phyloP scores from a whole-genome alignment of 2,797 vertebrate species.

The Botia almorhae region DNA sequence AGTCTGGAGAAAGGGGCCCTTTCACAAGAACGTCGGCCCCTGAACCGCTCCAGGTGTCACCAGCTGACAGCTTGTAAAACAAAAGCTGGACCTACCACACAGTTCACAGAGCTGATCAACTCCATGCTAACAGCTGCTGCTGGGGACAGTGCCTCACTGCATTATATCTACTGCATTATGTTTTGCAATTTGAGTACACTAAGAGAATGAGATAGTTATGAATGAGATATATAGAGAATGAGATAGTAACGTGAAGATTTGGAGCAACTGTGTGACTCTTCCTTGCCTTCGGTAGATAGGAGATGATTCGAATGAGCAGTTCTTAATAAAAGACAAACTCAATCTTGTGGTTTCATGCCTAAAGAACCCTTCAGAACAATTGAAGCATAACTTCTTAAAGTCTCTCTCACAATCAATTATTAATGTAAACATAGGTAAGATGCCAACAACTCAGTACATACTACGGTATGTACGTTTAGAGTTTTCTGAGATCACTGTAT shows the following conservation, averaged over 20 bases:
- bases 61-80: slow-evolving; percentile 29
- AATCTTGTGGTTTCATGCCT: neutral
- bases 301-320: neutral
- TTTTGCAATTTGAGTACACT: slow-evolving; percentile 17
- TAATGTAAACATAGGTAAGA: neutral
- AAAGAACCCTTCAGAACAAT: neutral
- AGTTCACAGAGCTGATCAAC: neutral
- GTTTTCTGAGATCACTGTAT: neutral
- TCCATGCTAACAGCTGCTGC: slow-evolving; percentile 41
- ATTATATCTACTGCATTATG: neutral
- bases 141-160: slow-evolving; percentile 5
- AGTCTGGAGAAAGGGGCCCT: neutral
- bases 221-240: no score
- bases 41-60: slow-evolving; percentile 31
- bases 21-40: neutral
- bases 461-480: neutral
- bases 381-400: slow-evolving; percentile 1
- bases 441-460: slow-evolving; percentile 8
- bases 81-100: no score
- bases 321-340: neutral
- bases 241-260: neutral
- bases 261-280: neutral
- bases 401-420: neutral
- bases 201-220: slow-evolving; percentile 4
- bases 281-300: neutral